Conservation (phyloP, 2,888 invertebrate genomes). For the Cryptosula pallasiana region DNA sequence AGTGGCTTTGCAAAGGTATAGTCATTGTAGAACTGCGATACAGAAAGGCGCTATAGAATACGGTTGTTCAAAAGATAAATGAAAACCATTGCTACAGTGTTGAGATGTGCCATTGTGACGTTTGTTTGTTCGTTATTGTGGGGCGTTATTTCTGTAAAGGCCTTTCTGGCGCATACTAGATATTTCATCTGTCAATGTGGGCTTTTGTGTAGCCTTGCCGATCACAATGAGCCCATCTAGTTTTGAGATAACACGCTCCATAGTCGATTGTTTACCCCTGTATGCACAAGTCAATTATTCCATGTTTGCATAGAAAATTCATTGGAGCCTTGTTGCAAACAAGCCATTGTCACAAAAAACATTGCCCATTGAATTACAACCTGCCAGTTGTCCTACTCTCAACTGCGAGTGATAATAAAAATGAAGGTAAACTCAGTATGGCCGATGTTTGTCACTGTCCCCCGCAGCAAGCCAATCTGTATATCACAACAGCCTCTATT, state of each 20-base stretch:
- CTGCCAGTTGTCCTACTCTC: conserved; percentile 12
- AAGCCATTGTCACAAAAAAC: conserved; percentile 20
- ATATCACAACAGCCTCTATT: too few species aligned
- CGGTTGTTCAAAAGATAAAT: conserved; percentile 16
- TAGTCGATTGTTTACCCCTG: conserved; percentile 15
- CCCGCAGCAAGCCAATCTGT: too few species aligned
- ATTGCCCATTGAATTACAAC: conserved; percentile 4
- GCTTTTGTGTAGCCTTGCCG: conserved; percentile 5
- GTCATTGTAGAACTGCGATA: neutral
- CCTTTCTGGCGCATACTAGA: neutral
- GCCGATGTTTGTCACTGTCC: too few species aligned
- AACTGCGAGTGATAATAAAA: neutral
- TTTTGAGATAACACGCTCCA: conserved; percentile 6
- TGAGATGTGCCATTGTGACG: conserved; percentile 20
- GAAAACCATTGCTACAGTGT: conserved; percentile 19
- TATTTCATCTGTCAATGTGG: neutral
- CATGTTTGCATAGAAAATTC: conserved; percentile 25
- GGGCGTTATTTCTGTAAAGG: neutral
- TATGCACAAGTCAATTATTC: conserved; percentile 24
- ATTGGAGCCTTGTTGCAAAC: conserved; percentile 23
- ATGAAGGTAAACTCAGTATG: too few species aligned
- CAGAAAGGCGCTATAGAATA: conserved; percentile 21
- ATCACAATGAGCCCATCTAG: neutral
- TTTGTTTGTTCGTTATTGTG: conserved; percentile 10
- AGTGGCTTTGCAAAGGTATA: neutral